Base-by-base conservation (phyloP, 2,797 vertebrate genomes). In the Thamnophis elegans region DNA sequence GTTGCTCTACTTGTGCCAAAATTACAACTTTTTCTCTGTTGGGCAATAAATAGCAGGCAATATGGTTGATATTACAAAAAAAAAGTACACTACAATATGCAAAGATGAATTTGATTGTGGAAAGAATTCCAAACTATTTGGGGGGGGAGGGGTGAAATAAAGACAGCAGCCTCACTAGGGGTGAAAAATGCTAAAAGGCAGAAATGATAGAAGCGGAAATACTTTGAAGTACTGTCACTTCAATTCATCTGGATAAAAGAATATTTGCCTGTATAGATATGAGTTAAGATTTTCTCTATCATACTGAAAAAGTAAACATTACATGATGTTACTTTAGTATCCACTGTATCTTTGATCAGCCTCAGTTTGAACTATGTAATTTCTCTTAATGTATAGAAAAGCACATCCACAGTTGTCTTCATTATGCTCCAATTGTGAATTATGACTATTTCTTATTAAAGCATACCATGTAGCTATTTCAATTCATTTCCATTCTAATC, bases 21-120 rank as follows among this genome's bases (percentile, higher is more conserved):
- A 99, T 98, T 98, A 99, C 98, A 98, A 98, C 98, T 98, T 98
- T 97, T 98, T 97, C 97, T 98, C 97, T 96, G 97, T 97, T 97
- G 98, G 98, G 98, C 98, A 98, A 98, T 98, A 98, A 98, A 98
- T 98, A 98, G 98, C 98, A 98, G 97, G 97, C 97, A 97, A 97
- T 96, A 96, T 98, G 97, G 98, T 98, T 98, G 98, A 98, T 98
- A 98, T 96, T 94, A 96, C 94, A 96, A 97, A 98, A 97, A 65
- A 98, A 97, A 65, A 1, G 97, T 96, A 97, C 9, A 97, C 97
- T 97, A 96, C 97, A 97, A 96, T 97, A 97, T 98, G 96, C 96
- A 98, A 98, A 97, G 98, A 98, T 98, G 14, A 96, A 96, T 96
- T 98, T 97, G 98, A 98, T 98, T 98, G 98, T 98, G 98, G 97